A percentile compares a stretch with the other conserved stretches of the same genome.
phyloP scores from a whole-genome alignment of 1,140 invertebrate species.

The Sogatella furcifera region DNA sequence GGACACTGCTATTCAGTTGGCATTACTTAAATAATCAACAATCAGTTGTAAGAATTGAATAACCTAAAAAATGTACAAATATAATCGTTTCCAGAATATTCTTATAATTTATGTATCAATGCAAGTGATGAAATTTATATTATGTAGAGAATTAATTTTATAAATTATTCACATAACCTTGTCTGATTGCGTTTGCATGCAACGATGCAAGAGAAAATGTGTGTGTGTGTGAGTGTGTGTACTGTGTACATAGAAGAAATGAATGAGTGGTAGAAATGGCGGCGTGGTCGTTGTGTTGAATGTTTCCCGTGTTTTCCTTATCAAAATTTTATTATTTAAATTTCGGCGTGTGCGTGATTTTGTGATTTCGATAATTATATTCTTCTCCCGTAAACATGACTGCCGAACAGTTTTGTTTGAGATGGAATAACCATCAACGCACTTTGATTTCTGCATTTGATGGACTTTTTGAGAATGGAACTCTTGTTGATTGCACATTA shows the following conservation, averaged over 20 bases:
- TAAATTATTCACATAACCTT: too few species aligned
- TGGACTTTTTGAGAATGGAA: slow-evolving; percentile 35
- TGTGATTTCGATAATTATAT: not conserved
- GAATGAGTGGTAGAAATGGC: not conserved
- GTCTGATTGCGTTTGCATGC: too few species aligned
- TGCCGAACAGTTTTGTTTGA: slow-evolving; percentile 38
- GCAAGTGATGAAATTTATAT: too few species aligned
- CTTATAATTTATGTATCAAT: too few species aligned
- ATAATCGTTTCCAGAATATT: too few species aligned
- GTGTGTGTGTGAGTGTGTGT: too few species aligned
- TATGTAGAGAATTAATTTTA: too few species aligned
- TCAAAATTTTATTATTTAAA: not conserved
- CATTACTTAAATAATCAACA: too few species aligned
- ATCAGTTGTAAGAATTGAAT: too few species aligned
- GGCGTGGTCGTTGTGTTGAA: not conserved
- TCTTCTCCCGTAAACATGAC: not conserved
- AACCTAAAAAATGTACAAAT: too few species aligned
- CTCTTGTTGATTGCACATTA: slow-evolving; percentile 41
- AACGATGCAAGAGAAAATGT: too few species aligned
- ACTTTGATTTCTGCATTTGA: slow-evolving; percentile 41
- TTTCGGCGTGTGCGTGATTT: not conserved
- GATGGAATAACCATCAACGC: slow-evolving; percentile 43
- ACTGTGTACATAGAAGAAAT: not conserved
- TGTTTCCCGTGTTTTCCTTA: not conserved
- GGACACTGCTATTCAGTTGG: too few species aligned